A percentile compares a stretch with the other conserved stretches of the same genome.
These are phyloP conservation scores for Bucco capensis DNA, from an alignment of 2,113 vertebrate species.

Conservation along the genomic window DNA sequence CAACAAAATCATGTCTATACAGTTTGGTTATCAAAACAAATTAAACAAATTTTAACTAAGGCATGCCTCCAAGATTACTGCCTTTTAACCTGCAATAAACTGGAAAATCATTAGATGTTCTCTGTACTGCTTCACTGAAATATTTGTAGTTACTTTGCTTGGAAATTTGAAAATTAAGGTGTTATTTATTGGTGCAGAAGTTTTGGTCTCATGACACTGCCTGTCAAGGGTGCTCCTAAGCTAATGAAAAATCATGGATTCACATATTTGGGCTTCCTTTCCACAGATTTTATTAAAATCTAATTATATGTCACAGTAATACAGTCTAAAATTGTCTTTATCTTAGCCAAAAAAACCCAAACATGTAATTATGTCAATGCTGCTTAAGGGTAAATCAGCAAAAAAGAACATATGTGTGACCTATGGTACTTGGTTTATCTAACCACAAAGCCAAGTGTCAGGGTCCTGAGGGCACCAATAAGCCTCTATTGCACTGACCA, in stretches of 20 bases:
- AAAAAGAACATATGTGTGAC: background rate
- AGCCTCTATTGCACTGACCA: background rate
- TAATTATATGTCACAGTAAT: background rate
- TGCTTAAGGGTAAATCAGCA: background rate
- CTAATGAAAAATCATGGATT: background rate
- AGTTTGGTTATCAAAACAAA: constrained; percentile 13
- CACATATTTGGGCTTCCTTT: accelerated
- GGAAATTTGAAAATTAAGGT: background rate
- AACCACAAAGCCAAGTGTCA: background rate
- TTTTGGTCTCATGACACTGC: background rate
- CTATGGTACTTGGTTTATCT: background rate
- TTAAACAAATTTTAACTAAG: background rate
- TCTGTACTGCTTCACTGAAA: background rate
- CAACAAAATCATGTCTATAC: background rate
- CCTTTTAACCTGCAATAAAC: background rate
- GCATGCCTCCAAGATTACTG: background rate
- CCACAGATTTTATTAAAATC: background rate
- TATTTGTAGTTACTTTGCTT: background rate
- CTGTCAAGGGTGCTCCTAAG: background rate
- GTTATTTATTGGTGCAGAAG: background rate
- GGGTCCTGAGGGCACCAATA: background rate
- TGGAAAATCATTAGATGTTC: background rate
- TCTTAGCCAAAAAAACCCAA: background rate
- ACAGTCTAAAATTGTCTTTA: background rate
- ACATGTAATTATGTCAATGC: background rate